phyloP scores from a whole-genome alignment of 1,140 invertebrate genomes.

The Bombyx mandarina region DNA sequence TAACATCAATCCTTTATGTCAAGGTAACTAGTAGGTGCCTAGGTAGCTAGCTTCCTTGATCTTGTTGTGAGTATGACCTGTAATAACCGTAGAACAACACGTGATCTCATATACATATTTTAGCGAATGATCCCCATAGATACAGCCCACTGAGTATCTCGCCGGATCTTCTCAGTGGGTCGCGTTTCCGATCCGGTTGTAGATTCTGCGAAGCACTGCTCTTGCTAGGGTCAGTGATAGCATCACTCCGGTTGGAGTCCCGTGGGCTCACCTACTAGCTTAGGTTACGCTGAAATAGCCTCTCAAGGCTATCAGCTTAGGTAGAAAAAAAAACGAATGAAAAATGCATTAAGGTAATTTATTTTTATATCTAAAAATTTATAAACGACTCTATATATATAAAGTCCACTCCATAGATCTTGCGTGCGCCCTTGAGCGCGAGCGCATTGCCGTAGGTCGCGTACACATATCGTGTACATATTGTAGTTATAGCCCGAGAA shows the following conservation, averaged over 20 bases:
- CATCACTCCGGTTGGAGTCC: too few species aligned
- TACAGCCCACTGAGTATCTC: too few species aligned
- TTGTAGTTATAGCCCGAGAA: slow-evolving; percentile 7
- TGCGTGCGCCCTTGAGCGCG: slow-evolving; percentile 31
- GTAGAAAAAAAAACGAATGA: too few species aligned
- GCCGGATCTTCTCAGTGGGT: too few species aligned
- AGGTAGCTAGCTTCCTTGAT: background rate
- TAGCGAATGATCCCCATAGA: background rate
- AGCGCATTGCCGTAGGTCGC: slow-evolving; percentile 33
- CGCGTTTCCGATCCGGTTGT: too few species aligned
- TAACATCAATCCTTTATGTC: too few species aligned
- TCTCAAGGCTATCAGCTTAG: too few species aligned
- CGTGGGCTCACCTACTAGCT: too few species aligned
- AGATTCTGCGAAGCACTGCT: too few species aligned
- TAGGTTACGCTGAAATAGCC: too few species aligned
- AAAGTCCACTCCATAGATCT: slow-evolving; percentile 10
- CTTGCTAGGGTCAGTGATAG: too few species aligned
- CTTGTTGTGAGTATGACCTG: background rate
- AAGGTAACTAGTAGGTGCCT: too few species aligned
- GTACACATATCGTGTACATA: slow-evolving; percentile 12
- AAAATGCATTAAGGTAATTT: background rate
- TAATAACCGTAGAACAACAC: background rate
- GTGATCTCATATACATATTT: background rate
- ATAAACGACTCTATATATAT: background rate
- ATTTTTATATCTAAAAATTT: background rate